phyloP scores from a whole-genome alignment of 64 coral and sea anemone genomes.

The Porites lutea region DNA sequence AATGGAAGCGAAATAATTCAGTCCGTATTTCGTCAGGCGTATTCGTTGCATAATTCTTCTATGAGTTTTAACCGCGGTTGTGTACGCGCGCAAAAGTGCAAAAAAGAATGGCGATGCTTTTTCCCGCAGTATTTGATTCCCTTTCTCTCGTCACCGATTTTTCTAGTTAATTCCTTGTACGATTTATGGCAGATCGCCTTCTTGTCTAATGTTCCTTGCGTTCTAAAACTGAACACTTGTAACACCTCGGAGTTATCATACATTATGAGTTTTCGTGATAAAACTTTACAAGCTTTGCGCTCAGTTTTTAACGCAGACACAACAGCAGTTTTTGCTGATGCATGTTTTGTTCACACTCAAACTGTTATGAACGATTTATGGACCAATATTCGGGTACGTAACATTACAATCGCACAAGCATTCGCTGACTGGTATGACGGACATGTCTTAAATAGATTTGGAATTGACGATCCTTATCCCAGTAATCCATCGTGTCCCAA shows the following conservation, averaged over 20 bases:
- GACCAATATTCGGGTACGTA: conserved; percentile 25
- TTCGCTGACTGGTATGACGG: conserved; percentile 51
- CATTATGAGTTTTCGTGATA: conserved; percentile 35
- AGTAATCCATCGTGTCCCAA: conserved; percentile 17
- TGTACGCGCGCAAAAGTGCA: conserved; percentile 16
- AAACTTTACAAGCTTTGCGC: conserved; percentile 1
- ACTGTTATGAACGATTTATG: conserved; percentile 15
- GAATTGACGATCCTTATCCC: conserved; percentile 40
- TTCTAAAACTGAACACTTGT: conserved; percentile 32
- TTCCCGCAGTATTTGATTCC: conserved; percentile 39
- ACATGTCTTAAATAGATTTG: conserved; percentile 14
- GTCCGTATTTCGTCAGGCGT: conserved; percentile 11
- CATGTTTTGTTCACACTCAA: conserved; percentile 45
- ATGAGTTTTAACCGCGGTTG: conserved; percentile 35
- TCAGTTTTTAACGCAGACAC: background rate
- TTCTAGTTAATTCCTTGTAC: conserved; percentile 56
- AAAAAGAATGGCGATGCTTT: conserved; percentile 32
- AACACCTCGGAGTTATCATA: background rate
- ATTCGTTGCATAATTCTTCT: conserved; percentile 44
- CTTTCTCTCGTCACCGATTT: conserved; percentile 12
- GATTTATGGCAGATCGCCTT: conserved; percentile 57
- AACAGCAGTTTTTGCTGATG: conserved; percentile 30
- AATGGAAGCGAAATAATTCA: conserved; percentile 25
- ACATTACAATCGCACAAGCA: conserved; percentile 21
- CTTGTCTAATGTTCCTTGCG: conserved; percentile 22